Evolutionary conservation across 2,797 vertebrate species (phyloP), one percentile per base, ranked within the genome.

Genomic region (Perodicticus potto): DNA sequence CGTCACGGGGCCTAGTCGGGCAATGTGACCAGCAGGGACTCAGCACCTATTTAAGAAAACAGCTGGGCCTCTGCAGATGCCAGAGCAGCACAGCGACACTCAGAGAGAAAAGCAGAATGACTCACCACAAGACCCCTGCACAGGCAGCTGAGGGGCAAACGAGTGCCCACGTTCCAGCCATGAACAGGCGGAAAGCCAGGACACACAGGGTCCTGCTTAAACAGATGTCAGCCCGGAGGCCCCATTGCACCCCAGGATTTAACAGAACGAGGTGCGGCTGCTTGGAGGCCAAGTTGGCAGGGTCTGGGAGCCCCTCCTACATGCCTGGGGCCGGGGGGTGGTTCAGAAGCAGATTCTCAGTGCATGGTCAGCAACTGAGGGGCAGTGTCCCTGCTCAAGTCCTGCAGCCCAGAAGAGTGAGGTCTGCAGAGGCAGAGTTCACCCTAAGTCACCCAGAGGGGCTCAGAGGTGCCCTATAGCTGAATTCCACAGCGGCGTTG

Each of bases 401-500:
- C n/a, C 27, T 40, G 27, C 57, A 63, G 16, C 11, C 37, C 63
- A 37, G 32, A n/a, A 67, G 29, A 55, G 11, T 16, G 49, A 53
- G 59, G 40, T 40, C 43, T 3, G 25, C 81, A 69, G 49, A 49
- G 63, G 23, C 72, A 43, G 20, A 37, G 8, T 4, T 43, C 12
- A 3, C 10, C 22, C 70, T 1, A 1, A 16, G 29, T 13, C 29
- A 4, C 25, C 29, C 12, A 3, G 12, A 0, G 7, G 5, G 4
- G 19, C 22, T 27, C n/a, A 43, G 55, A 7, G 25, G 17, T 1
- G 16, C 37, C 9, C 13, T 0, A 1, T 2, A 10, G 32, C 25
- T 17, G 16, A 3, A 63, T n/a, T 5, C 74, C 69, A 32, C 40
- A 40, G 40, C 34, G 7, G 65, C 17, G n/a, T 16, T 1, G 0